Conservation (phyloP, 2,797 vertebrate species). For the Acanthis flammea region DNA sequence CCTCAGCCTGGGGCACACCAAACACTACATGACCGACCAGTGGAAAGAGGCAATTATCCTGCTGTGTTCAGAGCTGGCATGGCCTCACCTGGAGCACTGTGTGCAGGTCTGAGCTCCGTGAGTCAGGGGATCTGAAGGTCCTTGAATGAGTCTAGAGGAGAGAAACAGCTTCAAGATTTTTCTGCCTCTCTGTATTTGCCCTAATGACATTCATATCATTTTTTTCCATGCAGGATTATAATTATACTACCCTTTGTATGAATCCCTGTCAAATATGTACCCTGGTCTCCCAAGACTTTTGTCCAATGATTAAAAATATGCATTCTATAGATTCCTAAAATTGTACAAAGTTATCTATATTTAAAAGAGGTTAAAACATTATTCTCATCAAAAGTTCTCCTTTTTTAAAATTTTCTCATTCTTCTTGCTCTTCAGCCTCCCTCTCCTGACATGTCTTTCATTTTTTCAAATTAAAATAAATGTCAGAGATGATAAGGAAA, state of each 20-base stretch:
- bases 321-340: not conserved
- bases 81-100: not conserved
- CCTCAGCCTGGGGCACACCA: rapidly evolving
- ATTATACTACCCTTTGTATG: not conserved
- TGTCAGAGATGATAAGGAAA: not conserved
- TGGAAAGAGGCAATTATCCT: not conserved
- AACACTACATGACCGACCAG: not conserved
- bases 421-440: not conserved
- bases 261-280: not conserved
- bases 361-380: not conserved
- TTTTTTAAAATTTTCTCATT: not conserved
- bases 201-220: not conserved
- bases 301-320: not conserved
- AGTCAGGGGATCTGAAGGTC: not conserved
- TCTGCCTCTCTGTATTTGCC: not conserved
- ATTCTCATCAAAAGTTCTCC: not conserved
- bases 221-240: not conserved
- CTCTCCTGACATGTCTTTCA: not conserved
- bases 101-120: not conserved
- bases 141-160: no score
- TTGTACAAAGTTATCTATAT: not conserved
- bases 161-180: not conserved
- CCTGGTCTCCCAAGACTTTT: not conserved
- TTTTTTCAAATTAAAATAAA: not conserved
- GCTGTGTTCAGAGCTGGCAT: not conserved